A percentile compares a stretch with the other conserved stretches of the same genome.
These are phyloP conservation scores for Thyatira batis DNA, from an alignment of 2,888 invertebrate species.

Conservation along the genomic window DNA sequence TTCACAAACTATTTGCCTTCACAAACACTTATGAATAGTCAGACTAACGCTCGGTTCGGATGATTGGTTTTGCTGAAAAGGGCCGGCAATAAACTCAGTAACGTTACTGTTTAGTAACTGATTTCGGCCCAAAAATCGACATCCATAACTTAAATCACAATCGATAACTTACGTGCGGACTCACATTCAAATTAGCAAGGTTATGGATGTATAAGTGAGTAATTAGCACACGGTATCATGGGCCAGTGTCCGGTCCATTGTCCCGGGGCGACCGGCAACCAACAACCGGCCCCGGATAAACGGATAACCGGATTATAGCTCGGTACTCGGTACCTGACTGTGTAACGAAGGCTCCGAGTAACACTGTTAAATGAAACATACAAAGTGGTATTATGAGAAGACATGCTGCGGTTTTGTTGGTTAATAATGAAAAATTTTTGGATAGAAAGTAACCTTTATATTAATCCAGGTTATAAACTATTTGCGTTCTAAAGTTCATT, in stretches of 20 bases:
- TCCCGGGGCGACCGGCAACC: constrained; percentile 11
- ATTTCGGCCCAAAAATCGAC: too few species aligned
- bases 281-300: constrained; percentile 16
- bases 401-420: not conserved
- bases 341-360: constrained; percentile 40
- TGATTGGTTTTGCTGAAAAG: too few species aligned
- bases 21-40: too few species aligned
- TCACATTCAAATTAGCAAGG: not conserved
- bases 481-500: too few species aligned
- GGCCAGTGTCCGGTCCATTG: not conserved
- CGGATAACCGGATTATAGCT: constrained; percentile 47
- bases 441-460: too few species aligned
- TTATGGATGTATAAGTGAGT: constrained; percentile 4
- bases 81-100: too few species aligned
- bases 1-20: not conserved
- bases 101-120: too few species aligned
- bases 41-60: too few species aligned
- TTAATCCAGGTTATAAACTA: too few species aligned
- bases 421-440: too few species aligned
- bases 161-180: too few species aligned
- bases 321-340: constrained; percentile 33
- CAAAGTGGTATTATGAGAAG: constrained; percentile 7
- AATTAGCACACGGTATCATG: constrained; percentile 9
- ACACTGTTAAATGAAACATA: constrained; percentile 31
- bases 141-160: too few species aligned